Conservation (phyloP, 2,113 vertebrate genomes). For the Anarrhichthys ocellatus region DNA sequence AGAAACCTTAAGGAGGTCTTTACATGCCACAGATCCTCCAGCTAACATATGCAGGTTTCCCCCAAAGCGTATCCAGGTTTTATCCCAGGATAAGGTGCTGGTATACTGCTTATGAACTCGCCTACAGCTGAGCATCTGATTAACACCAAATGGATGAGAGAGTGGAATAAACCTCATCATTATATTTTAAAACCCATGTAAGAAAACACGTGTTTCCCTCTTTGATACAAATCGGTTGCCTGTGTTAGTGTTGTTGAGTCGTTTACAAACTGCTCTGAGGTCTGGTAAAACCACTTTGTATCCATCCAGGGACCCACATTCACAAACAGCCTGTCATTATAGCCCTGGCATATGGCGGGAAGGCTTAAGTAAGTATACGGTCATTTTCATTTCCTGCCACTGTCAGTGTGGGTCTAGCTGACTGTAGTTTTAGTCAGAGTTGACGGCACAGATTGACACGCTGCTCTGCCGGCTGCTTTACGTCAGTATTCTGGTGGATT, state of each 20-base stretch:
- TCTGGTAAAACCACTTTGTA: constrained; percentile 51
- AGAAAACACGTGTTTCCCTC: not conserved
- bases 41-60: not conserved
- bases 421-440: constrained; percentile 48
- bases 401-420: constrained; percentile 23
- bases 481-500: constrained; percentile 41
- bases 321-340: constrained; percentile 60
- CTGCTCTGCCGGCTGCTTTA: constrained; percentile 39
- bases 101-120: not conserved
- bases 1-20: not conserved
- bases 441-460: constrained; percentile 54
- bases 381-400: constrained; percentile 69
- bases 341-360: constrained; percentile 62
- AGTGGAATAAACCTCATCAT: constrained; percentile 22
- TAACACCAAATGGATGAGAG: constrained; percentile 14
- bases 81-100: not conserved
- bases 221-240: not conserved
- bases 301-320: constrained; percentile 42
- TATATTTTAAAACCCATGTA: not conserved
- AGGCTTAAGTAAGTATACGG: constrained; percentile 64
- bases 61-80: not conserved
- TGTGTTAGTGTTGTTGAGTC: constrained; percentile 38
- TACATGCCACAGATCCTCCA: not conserved
- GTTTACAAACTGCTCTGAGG: constrained; percentile 49
- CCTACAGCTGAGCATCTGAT: not conserved